A percentile compares a stretch with the other conserved stretches of the same genome.
Conservation (phyloP, 1,140 invertebrate species). For the Zaprionus africanus region DNA sequence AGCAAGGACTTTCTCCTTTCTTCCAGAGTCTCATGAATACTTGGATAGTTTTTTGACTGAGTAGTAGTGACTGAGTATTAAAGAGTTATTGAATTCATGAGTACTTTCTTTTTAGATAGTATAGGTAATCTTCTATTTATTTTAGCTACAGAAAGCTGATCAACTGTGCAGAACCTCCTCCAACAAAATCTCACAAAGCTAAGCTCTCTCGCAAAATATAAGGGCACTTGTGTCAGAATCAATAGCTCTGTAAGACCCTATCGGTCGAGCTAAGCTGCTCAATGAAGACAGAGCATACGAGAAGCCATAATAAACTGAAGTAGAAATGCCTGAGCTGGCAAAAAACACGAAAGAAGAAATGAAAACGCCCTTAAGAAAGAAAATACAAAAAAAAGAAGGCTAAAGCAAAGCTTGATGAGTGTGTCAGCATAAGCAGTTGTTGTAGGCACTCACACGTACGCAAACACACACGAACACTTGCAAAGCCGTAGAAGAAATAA, state of each 20-base stretch:
- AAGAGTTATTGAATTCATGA: too few species aligned
- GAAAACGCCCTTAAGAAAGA: constrained; percentile 10
- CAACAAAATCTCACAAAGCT: background rate
- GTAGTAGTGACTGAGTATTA: background rate
- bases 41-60: background rate
- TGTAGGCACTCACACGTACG: constrained; percentile 7
- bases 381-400: constrained; percentile 11
- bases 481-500: constrained; percentile 32
- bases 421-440: constrained; percentile 41
- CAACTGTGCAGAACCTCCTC: too few species aligned
- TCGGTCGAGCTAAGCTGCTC: background rate
- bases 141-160: too few species aligned
- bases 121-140: background rate
- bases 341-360: constrained; percentile 3
- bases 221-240: background rate
- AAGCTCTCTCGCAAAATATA: background rate
- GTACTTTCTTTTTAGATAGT: too few species aligned
- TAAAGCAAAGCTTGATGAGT: constrained; percentile 33
- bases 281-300: constrained; percentile 23
- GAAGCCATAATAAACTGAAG: constrained; percentile 1
- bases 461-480: background rate
- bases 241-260: background rate
- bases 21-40: background rate
- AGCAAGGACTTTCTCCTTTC: background rate
- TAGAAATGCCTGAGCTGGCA: constrained; percentile 30